phyloP scores from a whole-genome alignment of 2,797 vertebrate genomes.

The Paratrypauchen microcephalus region DNA sequence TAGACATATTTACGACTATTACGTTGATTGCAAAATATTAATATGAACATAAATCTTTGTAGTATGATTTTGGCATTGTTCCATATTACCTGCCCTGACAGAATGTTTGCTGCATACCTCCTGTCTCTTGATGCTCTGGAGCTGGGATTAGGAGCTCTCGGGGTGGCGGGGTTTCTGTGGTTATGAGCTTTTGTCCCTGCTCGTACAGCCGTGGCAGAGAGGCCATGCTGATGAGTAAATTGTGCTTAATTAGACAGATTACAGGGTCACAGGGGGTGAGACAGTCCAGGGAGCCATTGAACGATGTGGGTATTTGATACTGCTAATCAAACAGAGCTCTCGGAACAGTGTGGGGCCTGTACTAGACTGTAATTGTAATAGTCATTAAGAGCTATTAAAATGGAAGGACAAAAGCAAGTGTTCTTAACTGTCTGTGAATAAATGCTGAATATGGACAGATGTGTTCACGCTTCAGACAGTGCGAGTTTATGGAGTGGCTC shows the following conservation, averaged over 20 bases:
- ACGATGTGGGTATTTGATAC: constrained; percentile 57
- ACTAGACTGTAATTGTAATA: constrained; percentile 47
- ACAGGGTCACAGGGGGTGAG: constrained; percentile 80
- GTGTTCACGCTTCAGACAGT: constrained; percentile 31
- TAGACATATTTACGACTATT: no score
- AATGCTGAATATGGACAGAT: constrained; percentile 36
- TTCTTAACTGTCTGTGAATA: constrained; percentile 36
- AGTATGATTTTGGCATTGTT: no score
- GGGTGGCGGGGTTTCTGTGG: constrained; percentile 34
- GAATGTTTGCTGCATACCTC: constrained; percentile 52
- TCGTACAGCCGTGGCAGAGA: constrained; percentile 70
- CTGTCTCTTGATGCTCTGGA: constrained; percentile 55
- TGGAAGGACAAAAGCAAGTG: constrained; percentile 54
- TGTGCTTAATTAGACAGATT: constrained; percentile 85
- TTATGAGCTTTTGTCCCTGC: constrained; percentile 80
- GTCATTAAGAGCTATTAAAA: constrained; percentile 65
- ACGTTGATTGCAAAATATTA: no score
- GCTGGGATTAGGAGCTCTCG: constrained; percentile 47
- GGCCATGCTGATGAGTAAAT: constrained; percentile 78
- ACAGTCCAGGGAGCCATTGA: constrained; percentile 78
- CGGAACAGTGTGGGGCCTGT: constrained; percentile 45
- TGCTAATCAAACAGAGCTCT: constrained; percentile 56
- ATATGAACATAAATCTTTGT: no score
- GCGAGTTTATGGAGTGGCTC: constrained; percentile 9
- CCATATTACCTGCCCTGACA: background rate